Evolutionary conservation across 2,797 vertebrate species (phyloP), one percentile per base, ranked within the genome.

Genomic region (Spheniscus humboldti): DNA sequence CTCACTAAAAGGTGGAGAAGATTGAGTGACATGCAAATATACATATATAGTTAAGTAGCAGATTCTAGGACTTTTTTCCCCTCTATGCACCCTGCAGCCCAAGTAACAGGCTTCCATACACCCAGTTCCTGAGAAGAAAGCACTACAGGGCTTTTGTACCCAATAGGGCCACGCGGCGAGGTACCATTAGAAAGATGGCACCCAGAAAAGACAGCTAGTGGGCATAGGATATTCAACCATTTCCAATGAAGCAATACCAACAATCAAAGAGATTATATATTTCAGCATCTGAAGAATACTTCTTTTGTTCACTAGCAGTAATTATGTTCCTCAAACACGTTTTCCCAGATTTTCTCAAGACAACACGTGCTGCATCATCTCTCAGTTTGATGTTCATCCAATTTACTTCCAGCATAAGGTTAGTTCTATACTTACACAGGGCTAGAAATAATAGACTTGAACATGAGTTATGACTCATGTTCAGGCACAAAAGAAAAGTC

Each of bases 11-110:
- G 11, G 27, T 63, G 7, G 30, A 78, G 63, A 74, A 82, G 18
- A 68, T 1, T 9, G 24, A 89, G 18, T 16, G 14, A 82, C 25
- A 56, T 10, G 24, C 27, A 79, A 27, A 30, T 24, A 6, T 11
- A 13, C 13, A 53, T 8, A 55, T 8, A 59, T 27, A 57, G 11
- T 7, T 7, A 77, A 24, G 7, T 3, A 66, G 37, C 4, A 77
- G 9, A 43, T 19, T 37, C 4, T 19, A 20, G 3, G 15, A 67
- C 14, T 27, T n/a, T 24, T 6, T 3, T 0, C 23, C 4, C 5
- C 24, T 7, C 23, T 1, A 3, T 43, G 20, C 31, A 31, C 33
- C 24, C 9, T 8, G n/a, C 4, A 76, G 18, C 24, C 11, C 23
- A 63, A 64, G 14, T 16, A 79, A 60, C 15, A 76, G 12, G 31